Conservation (phyloP, 92 coral and sea anemone genomes). For the Blastomussa wellsi region DNA sequence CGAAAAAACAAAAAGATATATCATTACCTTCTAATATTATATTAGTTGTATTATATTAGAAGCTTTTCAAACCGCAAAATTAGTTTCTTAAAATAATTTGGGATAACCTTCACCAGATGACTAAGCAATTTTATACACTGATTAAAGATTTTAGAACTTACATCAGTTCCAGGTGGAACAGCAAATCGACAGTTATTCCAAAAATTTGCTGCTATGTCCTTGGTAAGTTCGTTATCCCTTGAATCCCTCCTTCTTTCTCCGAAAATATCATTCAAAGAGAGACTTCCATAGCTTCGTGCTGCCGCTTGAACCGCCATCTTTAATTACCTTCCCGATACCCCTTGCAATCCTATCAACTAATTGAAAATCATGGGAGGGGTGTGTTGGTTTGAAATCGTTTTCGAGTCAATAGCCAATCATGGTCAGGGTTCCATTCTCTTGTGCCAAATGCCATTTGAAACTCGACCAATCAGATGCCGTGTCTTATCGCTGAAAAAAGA, state of each 20-base stretch:
- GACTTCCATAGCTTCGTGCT: constrained; percentile 67
- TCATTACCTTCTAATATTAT: neutral
- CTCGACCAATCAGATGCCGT: too few species aligned
- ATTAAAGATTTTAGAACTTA: constrained; percentile 39
- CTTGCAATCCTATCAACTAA: neutral
- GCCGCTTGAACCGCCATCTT: constrained; percentile 86
- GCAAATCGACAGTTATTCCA: constrained; percentile 76
- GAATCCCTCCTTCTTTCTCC: constrained; percentile 54
- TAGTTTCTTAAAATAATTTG: neutral
- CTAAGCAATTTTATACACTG: constrained; percentile 55
- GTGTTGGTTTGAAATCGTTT: neutral
- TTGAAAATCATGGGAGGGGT: neutral
- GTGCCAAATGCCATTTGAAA: too few species aligned
- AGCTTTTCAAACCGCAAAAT: neutral
- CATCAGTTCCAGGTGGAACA: constrained; percentile 91
- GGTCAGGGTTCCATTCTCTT: too few species aligned
- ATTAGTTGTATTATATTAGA: neutral
- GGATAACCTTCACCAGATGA: constrained; percentile 22
- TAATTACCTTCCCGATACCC: constrained; percentile 15
- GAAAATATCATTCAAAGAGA: constrained; percentile 76
- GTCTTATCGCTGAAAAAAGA: too few species aligned
- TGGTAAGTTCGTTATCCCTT: constrained; percentile 52
- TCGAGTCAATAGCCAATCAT: neutral
- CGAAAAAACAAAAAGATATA: neutral
- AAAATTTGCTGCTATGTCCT: constrained; percentile 57